Evolutionary conservation across 2,113 vertebrate species (phyloP), one percentile per base, ranked within the genome.

Genomic region (Heloderma charlesbogerti): DNA sequence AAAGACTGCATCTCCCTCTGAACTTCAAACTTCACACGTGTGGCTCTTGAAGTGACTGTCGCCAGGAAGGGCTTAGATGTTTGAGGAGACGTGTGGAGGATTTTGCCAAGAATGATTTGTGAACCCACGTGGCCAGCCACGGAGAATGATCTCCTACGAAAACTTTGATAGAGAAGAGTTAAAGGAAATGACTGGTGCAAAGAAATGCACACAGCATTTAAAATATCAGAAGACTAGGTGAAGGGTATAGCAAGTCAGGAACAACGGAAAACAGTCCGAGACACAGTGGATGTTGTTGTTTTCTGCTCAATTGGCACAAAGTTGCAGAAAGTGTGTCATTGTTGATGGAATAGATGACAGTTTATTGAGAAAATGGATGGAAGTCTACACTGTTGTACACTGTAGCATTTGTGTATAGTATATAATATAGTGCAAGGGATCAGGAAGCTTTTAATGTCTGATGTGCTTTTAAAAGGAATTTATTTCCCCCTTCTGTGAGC

Each of bases 1-100:
- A 69, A 92, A 95, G 82, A 69, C 57, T 51, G 27, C 51, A 77
- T 88, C 69, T 72, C 77, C 45, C 81, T 79, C 72, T 29, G 86
- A 83, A 89, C 81, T 51, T 60, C 88, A 89, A 0, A 34, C 75
- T 37, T 86, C 29, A 0, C 84, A 7, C 43, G 51, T 10, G 4
- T 7, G 20, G 75, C 0, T 78, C 57, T 84, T 92, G n/a, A 15
- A 0, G 9, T 29, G 87, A 57, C 63, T 1, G 43, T 43, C 31
- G 8, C 51, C 83, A 45, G 84, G 80, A 91, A 88, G 83, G 82
- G 67, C 85, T 86, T 0, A 18, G 86, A 54, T 0, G 10, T 16
- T 51, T 22, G 60, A 88, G 43, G 22, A 87, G 80, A 40, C 18
- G 8, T 9, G 34, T 0, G 60, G 40, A 63, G 60, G n/a, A 3